These are phyloP conservation scores for Polyommatus icarus DNA, from an alignment of 2,888 invertebrate species.

Conservation along the genomic window DNA sequence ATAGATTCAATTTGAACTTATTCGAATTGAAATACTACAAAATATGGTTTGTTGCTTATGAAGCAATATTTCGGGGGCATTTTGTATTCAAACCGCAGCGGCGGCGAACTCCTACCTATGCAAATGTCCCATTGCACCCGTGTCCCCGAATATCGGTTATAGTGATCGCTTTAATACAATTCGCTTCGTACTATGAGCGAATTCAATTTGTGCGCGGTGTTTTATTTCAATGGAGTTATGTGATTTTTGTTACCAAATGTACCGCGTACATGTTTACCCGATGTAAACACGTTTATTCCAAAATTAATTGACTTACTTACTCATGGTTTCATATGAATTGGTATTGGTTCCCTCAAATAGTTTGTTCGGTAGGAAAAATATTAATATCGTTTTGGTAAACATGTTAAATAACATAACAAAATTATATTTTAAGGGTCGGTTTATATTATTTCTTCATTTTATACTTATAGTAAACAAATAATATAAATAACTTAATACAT, in stretches of 20 bases:
- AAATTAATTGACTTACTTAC: not conserved
- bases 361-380: too few relatives aligned
- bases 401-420: too few relatives aligned
- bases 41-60: constrained; percentile 55
- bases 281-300: not conserved
- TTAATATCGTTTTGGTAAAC: not conserved
- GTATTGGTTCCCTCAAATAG: not conserved
- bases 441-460: too few relatives aligned
- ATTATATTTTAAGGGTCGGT: too few relatives aligned
- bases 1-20: not conserved
- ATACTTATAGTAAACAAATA: too few relatives aligned
- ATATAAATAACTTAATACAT: too few relatives aligned
- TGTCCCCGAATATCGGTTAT: constrained; percentile 53
- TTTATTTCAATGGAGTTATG: constrained; percentile 17
- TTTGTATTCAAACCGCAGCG: constrained; percentile 65
- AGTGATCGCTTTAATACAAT: constrained; percentile 50
- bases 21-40: constrained; percentile 35
- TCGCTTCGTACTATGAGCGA: constrained; percentile 38
- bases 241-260: not conserved
- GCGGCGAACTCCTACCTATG: constrained; percentile 60
- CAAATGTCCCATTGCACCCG: constrained; percentile 65
- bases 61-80: constrained; percentile 53
- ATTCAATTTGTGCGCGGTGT: constrained; percentile 28
- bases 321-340: not conserved
- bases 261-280: not conserved